Percentiles rank a stretch among this genome's conserved stretches.
phyloP scores from a whole-genome alignment of 1,140 invertebrate genomes.

The Sycobia sp. region DNA sequence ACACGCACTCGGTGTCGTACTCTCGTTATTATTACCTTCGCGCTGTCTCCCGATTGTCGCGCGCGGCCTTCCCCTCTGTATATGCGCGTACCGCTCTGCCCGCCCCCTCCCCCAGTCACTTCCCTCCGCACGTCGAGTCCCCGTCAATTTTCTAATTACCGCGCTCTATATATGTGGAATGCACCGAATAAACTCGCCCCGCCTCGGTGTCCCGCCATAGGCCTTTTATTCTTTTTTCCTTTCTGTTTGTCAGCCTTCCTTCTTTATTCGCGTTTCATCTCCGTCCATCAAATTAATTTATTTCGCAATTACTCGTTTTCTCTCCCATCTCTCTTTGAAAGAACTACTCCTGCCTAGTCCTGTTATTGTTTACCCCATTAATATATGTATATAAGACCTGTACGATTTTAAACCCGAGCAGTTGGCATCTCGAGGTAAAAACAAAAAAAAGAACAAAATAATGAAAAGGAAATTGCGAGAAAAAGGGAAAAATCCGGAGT shows the following conservation, averaged over 20 bases:
- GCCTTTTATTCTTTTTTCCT: not conserved
- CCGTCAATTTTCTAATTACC: conserved; percentile 34
- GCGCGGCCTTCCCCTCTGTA: no score
- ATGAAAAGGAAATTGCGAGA: no score
- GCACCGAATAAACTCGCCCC: conserved; percentile 14
- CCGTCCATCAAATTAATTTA: not conserved
- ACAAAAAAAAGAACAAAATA: no score
- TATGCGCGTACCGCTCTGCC: not conserved
- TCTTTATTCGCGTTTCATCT: conserved; percentile 1
- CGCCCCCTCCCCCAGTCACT: not conserved
- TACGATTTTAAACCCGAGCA: no score
- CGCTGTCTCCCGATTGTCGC: conserved; percentile 29
- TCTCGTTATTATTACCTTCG: conserved; percentile 48
- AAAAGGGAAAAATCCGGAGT: no score
- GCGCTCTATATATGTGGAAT: not conserved
- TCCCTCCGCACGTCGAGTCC: no score
- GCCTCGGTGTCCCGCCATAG: not conserved
- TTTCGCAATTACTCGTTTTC: not conserved
- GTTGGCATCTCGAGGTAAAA: no score
- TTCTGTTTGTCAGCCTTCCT: not conserved
- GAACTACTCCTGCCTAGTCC: no score
- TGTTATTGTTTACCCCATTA: no score
- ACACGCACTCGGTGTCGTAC: conserved; percentile 40
- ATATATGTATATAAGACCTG: no score
- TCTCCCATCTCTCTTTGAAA: no score